Evolutionary conservation across 2,888 invertebrate species (phyloP).

Genomic region (Drosophila mettleri): DNA sequence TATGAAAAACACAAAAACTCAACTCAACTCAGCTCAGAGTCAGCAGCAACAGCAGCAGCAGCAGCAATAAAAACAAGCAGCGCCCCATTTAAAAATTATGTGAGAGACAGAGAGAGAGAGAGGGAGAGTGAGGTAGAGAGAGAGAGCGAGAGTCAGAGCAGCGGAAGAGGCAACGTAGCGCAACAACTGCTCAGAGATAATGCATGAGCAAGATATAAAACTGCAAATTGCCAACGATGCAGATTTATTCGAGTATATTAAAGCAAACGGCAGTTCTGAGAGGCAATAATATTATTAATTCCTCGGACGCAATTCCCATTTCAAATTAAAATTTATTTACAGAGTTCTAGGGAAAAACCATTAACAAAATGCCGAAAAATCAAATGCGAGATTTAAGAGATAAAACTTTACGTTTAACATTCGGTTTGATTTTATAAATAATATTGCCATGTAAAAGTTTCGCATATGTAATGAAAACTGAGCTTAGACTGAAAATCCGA

Average conservation of each 20-base stretch:
- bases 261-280: background rate
- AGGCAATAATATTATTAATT: conserved; percentile 25
- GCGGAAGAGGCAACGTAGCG: conserved; percentile 23
- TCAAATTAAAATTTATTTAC: conserved; percentile 8
- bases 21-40: conserved; percentile 26
- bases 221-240: conserved; percentile 37
- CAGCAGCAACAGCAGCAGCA: conserved; percentile 1
- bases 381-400: background rate
- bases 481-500: background rate
- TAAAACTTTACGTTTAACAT: background rate
- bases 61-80: conserved; percentile 75
- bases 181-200: conserved; percentile 52
- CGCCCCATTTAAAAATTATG: conserved; percentile 79
- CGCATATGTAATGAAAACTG: background rate
- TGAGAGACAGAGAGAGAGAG: background rate
- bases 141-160: background rate
- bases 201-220: conserved; percentile 32
- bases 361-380: background rate
- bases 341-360: background rate
- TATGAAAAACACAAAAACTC: conserved; percentile 52
- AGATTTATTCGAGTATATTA: conserved; percentile 32
- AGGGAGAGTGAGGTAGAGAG: background rate
- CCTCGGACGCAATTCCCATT: conserved; percentile 8
- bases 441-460: background rate
- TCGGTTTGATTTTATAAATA: background rate